A percentile compares a stretch with the other conserved stretches of the same genome.
Evolutionary conservation across 2,888 invertebrate genomes (phyloP).

Genomic region (Meghimatium bilineatum): DNA sequence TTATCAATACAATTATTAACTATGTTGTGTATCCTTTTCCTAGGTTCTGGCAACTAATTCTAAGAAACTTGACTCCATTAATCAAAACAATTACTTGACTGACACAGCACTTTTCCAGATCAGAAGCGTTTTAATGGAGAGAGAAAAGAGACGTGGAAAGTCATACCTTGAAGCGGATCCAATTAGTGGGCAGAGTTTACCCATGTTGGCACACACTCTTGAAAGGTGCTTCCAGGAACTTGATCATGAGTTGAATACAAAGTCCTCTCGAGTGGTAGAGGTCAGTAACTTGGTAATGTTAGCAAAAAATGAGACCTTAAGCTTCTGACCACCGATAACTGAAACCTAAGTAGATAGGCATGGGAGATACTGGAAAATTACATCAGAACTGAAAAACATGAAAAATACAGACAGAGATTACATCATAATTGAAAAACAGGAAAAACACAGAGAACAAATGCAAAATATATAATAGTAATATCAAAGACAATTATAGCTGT

Average conservation of each 20-base stretch:
- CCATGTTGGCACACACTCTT: constrained; percentile 69
- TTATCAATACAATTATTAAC: neutral
- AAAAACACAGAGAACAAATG: no score
- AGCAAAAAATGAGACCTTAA: no score
- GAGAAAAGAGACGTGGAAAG: constrained; percentile 65
- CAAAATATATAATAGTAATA: no score
- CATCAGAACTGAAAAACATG: no score
- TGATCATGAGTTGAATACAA: constrained; percentile 61
- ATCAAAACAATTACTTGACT: constrained; percentile 60
- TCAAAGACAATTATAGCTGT: no score
- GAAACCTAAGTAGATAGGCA: no score
- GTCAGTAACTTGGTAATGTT: constrained; percentile 50
- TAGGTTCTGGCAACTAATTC: constrained; percentile 64
- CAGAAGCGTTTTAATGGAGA: constrained; percentile 62
- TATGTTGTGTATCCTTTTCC: constrained; percentile 13
- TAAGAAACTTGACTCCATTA: constrained; percentile 59
- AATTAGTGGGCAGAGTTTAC: constrained; percentile 61
- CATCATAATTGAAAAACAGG: no score
- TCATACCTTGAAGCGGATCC: constrained; percentile 70
- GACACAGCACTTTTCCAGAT: constrained; percentile 69
- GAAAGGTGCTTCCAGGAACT: constrained; percentile 70
- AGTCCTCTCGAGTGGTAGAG: constrained; percentile 61
- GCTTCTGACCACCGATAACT: no score
- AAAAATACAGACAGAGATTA: no score
- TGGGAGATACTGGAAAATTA: no score